These are phyloP conservation scores for Sorex fumeus DNA, from an alignment of 2,113 vertebrate genomes.

Conservation along the genomic window DNA sequence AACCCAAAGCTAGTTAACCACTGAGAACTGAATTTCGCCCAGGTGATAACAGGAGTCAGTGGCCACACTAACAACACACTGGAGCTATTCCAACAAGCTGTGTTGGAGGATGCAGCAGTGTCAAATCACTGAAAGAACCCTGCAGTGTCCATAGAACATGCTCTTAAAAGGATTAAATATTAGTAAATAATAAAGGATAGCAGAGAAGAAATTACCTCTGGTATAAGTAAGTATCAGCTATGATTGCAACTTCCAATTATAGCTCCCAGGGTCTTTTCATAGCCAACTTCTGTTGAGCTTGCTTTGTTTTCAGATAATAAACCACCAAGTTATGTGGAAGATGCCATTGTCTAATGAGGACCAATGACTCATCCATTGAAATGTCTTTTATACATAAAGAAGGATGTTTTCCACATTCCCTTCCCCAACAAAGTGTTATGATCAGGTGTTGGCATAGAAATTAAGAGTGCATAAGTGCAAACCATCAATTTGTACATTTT, in stretches of 20 bases:
- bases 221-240: neutral
- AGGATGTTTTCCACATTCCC: neutral
- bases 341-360: neutral
- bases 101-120: neutral
- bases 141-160: fast-evolving
- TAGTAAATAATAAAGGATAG: neutral
- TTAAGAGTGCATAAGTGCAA: neutral
- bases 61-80: neutral
- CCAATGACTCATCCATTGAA: neutral
- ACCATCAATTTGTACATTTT: neutral
- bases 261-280: neutral
- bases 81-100: neutral
- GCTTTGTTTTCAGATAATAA: neutral
- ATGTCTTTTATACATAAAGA: neutral
- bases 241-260: neutral
- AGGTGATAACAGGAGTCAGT: neutral
- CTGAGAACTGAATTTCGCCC: neutral
- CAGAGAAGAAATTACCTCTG: neutral
- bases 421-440: neutral
- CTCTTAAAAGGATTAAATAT: neutral
- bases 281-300: too few species aligned
- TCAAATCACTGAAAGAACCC: neutral
- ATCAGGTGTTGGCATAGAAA: neutral
- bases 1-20: neutral
- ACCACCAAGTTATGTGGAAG: neutral